Evolutionary conservation across 1,140 invertebrate species (phyloP), one percentile per base, ranked within the genome.

Genomic region (Thereuonema tuberculata): DNA sequence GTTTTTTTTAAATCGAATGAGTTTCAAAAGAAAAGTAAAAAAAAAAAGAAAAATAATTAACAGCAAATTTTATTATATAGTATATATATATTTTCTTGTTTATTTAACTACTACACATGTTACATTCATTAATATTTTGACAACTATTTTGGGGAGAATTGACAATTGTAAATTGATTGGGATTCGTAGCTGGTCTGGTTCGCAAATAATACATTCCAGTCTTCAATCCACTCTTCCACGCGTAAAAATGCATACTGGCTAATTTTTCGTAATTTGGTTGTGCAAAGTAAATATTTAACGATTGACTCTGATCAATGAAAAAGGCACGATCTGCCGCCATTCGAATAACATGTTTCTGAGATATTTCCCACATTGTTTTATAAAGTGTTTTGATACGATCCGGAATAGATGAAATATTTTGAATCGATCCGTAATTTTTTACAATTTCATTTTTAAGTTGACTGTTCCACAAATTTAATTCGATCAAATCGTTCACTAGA

Each of bases 341-440:
- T 48, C 78, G 68, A 27, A 80, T 69, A 14, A 80, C 70, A 25
- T 68, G 69, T 61, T 74, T 77, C 66, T 80, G 78, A 2, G 73
- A 70, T n/a, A 80, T 77, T 63, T 80, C 78, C 79, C 79, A 80
- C 0, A 98, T 93, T 1, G 96, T 99, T 76, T 96, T 96, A 71
- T 99, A 99, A 2, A 99, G 77, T 9, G 81, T 80, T 71, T 95
- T 92, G 15, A 99, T 2, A 79, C 76, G 2, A 78, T 80, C 63
- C 75, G 76, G 68, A 80, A 80, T 27, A 80, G 64, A 67, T 17
- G 69, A 66, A 50, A 80, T 75, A 31, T 73, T 69, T 68, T 78
- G 78, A 46, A 79, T 72, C 1, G 78, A 80, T 20, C 78, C 78
- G 57, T 70, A 69, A 54, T 71, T 63, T 1, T 73, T 69, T 29